Conservation (phyloP, 2,888 invertebrate genomes). For the Sesia bembeciformis region DNA sequence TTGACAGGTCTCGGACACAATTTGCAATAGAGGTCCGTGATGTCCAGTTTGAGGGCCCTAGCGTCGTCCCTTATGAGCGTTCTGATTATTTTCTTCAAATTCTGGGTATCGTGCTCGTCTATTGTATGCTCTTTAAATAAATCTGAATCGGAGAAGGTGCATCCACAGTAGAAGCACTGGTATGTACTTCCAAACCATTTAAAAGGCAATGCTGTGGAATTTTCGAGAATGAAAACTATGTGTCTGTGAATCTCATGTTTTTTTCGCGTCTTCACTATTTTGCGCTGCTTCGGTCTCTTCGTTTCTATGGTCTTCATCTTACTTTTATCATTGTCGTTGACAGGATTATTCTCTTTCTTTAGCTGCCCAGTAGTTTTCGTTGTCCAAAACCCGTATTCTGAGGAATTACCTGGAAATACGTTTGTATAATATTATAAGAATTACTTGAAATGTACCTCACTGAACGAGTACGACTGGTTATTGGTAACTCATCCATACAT, state of each 20-base stretch:
- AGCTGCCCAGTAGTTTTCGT: not conserved
- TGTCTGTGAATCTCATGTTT: constrained; percentile 7
- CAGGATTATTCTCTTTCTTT: not conserved
- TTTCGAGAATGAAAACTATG: constrained; percentile 21
- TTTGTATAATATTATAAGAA: too few relatives aligned
- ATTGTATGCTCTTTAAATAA: constrained; percentile 19
- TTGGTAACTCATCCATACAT: too few relatives aligned
- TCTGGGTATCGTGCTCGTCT: not conserved
- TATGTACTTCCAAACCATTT: constrained; percentile 26
- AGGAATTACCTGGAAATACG: too few relatives aligned
- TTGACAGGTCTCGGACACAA: not conserved
- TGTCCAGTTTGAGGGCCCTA: not conserved
- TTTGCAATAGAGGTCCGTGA: not conserved
- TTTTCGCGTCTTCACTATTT: constrained; percentile 1
- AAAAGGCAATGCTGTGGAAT: constrained; percentile 27
- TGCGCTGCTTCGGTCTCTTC: too few relatives aligned
- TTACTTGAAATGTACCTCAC: too few relatives aligned
- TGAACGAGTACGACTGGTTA: too few relatives aligned
- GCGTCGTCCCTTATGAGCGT: not conserved
- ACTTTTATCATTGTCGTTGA: constrained; percentile 8
- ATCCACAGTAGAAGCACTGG: constrained; percentile 29
- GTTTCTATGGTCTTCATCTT: not conserved
- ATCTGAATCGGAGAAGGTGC: constrained; percentile 17
- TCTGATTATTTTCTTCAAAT: constrained; percentile 1
- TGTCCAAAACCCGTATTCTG: too few relatives aligned